Percentiles rank a stretch among this genome's conserved stretches.
phyloP scores from a whole-genome alignment of 2,113 vertebrate species.

The Plectropomus leopardus region DNA sequence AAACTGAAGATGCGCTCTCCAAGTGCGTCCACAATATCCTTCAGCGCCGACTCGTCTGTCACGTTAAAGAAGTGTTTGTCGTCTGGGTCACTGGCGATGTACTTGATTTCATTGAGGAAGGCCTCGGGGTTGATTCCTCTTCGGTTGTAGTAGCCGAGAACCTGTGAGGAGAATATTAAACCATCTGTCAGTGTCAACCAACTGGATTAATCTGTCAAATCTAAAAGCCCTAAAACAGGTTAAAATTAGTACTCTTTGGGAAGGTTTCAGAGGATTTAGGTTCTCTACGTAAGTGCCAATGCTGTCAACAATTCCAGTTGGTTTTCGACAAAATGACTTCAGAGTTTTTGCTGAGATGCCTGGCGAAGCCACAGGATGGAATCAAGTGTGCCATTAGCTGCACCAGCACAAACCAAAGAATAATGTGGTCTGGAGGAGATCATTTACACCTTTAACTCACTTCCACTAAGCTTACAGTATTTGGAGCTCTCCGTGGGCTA shows the following conservation, averaged over 20 bases:
- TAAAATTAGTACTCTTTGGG: background rate
- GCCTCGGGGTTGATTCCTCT: slow-evolving; percentile 96
- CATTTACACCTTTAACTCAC: slow-evolving; percentile 67
- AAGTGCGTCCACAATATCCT: slow-evolving; percentile 96
- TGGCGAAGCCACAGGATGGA: slow-evolving; percentile 13
- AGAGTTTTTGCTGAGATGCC: slow-evolving; percentile 25
- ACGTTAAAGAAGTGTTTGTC: slow-evolving; percentile 99
- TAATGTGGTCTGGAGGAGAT: slow-evolving; percentile 54
- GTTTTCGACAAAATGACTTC: slow-evolving; percentile 37
- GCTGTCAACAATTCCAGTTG: slow-evolving; percentile 17
- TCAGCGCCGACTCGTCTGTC: slow-evolving; percentile 94
- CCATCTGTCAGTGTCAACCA: background rate
- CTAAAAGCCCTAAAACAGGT: background rate
- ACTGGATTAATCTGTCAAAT: background rate
- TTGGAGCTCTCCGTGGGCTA: slow-evolving; percentile 15
- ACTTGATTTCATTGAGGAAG: slow-evolving; percentile 96
- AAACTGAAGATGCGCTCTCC: slow-evolving; percentile 97
- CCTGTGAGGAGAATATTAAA: slow-evolving; percentile 81
- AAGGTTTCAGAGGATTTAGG: slow-evolving; percentile 20
- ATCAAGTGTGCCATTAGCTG: slow-evolving; percentile 31
- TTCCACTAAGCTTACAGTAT: slow-evolving; percentile 19
- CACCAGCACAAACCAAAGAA: slow-evolving; percentile 35
- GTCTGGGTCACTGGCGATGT: slow-evolving; percentile 96
- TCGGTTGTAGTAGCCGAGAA: slow-evolving; percentile 97
- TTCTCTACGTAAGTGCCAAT: slow-evolving; percentile 9